Evolutionary conservation across 2,888 invertebrate genomes (phyloP), one percentile per base, ranked within the genome.

Genomic region (Leucophora obtusa): DNA sequence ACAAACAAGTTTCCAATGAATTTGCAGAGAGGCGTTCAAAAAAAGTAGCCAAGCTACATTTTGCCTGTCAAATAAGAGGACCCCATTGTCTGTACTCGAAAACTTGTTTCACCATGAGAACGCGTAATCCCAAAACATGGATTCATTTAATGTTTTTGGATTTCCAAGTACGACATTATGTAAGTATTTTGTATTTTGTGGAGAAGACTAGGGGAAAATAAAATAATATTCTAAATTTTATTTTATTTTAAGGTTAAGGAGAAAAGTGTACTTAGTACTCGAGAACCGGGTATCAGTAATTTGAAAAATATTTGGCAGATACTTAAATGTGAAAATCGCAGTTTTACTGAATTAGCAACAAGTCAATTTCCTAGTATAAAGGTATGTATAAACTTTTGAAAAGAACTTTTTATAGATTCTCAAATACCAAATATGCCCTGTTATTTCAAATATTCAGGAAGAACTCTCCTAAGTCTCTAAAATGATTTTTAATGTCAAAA

Each of bases 121-220:
- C 95, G 35, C 93, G 96, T 82, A 94, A 95, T 88, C 95, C 97
- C 0, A 93, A 96, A 84, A 94, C 96, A 54, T 98, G 98, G 98
- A 96, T 98, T 83, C 98, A 98, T 91, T 93, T 98, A 63, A 98
- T 98, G 97, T 98, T 98, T 91, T 93, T 98, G 66, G 96, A 97
- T 82, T 93, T 97, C 82, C 97, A 97, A 92, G 93, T 93, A 86
- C 85, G 89, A 9, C 88, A 89, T 83, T 89, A 89, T 83, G 90
- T 90, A 82, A 88, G 89, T 86, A 53, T 53, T 4, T 9, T 7
- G 10, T 62, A n/a, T n/a, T n/a, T n/a, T n/a, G n/a, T n/a, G n/a
- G n/a, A n/a, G 17, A 1, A 8, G 11, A 10, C 17, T 18, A 58
- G 10, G 35, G 7, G 28, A 21, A 33, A 51, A 11, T 15, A 9